Evolutionary conservation across 2,888 invertebrate genomes (phyloP).

Genomic region (Schrankia costaestrigalis): DNA sequence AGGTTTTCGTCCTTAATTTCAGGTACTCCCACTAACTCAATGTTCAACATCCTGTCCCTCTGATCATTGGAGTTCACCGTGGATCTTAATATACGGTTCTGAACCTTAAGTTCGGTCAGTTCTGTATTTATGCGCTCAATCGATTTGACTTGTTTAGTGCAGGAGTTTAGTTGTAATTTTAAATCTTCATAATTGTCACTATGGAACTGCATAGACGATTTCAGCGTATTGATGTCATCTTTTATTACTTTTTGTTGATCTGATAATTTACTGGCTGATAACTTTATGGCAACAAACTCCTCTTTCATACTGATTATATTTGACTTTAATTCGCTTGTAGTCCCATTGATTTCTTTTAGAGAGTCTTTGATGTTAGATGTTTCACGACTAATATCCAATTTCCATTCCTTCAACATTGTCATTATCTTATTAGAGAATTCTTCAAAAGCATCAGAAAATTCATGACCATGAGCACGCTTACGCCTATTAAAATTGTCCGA

Average conservation of each 20-base stretch:
- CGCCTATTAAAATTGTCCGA: background rate
- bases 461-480: background rate
- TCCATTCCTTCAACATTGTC: background rate
- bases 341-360: background rate
- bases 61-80: no score
- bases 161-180: no score
- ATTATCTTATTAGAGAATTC: background rate
- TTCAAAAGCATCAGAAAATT: background rate
- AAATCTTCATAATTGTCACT: no score
- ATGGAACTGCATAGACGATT: no score
- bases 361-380: background rate
- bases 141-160: no score
- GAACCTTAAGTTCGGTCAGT: no score
- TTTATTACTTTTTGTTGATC: background rate
- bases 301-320: background rate
- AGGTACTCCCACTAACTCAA: no score
- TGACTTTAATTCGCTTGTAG: background rate
- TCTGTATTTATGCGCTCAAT: no score
- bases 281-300: background rate
- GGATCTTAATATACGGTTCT: no score
- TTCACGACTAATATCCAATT: background rate
- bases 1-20: no score
- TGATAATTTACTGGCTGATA: background rate
- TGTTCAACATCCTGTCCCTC: no score
- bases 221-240: no score